Conservation (phyloP, 1,140 invertebrate genomes). For the Drosophila yakuba region DNA sequence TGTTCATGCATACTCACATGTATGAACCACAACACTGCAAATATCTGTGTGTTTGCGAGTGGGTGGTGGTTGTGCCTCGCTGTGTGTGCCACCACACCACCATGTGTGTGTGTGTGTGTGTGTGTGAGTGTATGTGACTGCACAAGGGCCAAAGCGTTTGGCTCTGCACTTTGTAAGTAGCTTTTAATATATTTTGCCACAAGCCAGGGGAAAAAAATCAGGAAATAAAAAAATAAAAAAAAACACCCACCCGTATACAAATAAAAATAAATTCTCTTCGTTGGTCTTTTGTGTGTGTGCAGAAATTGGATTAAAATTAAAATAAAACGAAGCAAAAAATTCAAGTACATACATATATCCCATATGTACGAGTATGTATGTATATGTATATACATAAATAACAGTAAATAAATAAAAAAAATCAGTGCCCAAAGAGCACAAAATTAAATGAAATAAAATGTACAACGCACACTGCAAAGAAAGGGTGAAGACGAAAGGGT, state of each 20-base stretch:
- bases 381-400: neutral
- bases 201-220: slow-evolving; percentile 48
- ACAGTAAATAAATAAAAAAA: slow-evolving; percentile 36
- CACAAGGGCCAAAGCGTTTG: slow-evolving; percentile 56
- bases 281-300: slow-evolving; percentile 36
- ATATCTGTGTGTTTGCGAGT: slow-evolving; percentile 43
- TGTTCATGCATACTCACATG: neutral
- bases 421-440: slow-evolving; percentile 28
- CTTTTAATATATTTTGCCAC: slow-evolving; percentile 82
- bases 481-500: slow-evolving; percentile 8
- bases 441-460: slow-evolving; percentile 56
- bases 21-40: slow-evolving; percentile 70
- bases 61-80: slow-evolving; percentile 18
- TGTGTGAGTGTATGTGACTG: slow-evolving; percentile 22
- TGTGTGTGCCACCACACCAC: slow-evolving; percentile 23
- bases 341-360: neutral
- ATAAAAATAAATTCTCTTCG: slow-evolving; percentile 53
- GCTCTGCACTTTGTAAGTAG: slow-evolving; percentile 79
- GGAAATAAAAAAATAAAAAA: slow-evolving; percentile 41
- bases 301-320: slow-evolving; percentile 78
- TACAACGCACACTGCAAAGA: slow-evolving; percentile 3
- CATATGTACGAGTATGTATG: slow-evolving; percentile 22
- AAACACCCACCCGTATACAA: slow-evolving; percentile 23
- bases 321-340: slow-evolving; percentile 49
- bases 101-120: no score